Percentiles rank a stretch among this genome's conserved stretches.
These are phyloP conservation scores for Drosophila malerkotliana DNA, from an alignment of 1,140 invertebrate species.

Conservation along the genomic window DNA sequence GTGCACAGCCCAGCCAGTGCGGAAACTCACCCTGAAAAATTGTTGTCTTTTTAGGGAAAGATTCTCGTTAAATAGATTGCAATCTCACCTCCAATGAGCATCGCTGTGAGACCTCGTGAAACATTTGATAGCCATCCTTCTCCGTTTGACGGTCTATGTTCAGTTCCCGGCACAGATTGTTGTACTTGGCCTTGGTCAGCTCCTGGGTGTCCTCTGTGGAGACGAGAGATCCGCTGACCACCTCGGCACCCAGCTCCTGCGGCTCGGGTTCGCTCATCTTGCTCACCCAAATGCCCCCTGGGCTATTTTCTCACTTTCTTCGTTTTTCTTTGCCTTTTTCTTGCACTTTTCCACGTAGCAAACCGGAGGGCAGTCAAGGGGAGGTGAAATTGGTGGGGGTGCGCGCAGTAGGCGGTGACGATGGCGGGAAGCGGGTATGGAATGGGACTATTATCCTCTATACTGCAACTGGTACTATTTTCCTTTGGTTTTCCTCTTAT, in stretches of 20 bases:
- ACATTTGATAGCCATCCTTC: constrained; percentile 64
- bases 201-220: constrained; percentile 53
- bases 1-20: constrained; percentile 97
- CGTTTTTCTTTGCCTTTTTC: constrained; percentile 7
- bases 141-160: constrained; percentile 81
- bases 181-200: constrained; percentile 53
- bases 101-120: constrained; percentile 56
- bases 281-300: constrained; percentile 38
- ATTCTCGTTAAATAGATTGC: no score
- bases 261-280: constrained; percentile 48
- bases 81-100: constrained; percentile 67
- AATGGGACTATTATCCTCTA: neutral
- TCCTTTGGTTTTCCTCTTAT: constrained; percentile 12
- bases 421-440: neutral
- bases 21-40: constrained; percentile 91
- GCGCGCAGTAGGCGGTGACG: neutral
- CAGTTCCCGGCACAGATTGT: constrained; percentile 74
- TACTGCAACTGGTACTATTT: constrained; percentile 2
- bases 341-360: constrained; percentile 7
- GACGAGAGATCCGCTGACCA: constrained; percentile 53
- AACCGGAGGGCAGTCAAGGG: neutral
- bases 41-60: no score
- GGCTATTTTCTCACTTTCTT: constrained; percentile 2
- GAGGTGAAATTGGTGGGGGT: neutral
- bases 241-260: constrained; percentile 67